Conservation (phyloP, 2,888 invertebrate species). For the Aradus depressus region DNA sequence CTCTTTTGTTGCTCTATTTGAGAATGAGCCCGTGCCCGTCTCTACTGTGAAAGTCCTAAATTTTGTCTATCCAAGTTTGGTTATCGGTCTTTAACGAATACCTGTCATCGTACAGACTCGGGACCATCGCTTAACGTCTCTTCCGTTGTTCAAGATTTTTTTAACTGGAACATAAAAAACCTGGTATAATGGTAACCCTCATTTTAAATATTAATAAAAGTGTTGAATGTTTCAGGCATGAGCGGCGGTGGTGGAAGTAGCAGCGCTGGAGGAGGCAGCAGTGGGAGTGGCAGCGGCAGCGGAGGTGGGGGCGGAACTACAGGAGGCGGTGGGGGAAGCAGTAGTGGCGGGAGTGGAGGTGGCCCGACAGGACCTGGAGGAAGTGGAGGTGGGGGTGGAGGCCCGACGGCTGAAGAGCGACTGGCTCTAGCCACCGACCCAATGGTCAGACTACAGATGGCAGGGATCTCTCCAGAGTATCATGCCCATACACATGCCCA, state of each 20-base stretch:
- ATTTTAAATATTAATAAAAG: no score
- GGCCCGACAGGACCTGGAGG: slow-evolving; percentile 22
- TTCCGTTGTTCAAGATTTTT: no score
- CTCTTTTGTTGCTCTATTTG: no score
- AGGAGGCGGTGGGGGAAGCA: slow-evolving; percentile 41
- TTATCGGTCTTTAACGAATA: no score
- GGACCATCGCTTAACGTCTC: no score
- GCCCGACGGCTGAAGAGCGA: slow-evolving; percentile 56
- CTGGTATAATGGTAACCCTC: no score
- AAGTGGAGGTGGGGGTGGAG: slow-evolving; percentile 33
- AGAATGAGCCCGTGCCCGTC: no score
- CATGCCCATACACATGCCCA: slow-evolving; percentile 88
- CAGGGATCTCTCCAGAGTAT: slow-evolving; percentile 76
- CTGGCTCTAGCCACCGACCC: slow-evolving; percentile 79
- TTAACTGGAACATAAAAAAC: no score
- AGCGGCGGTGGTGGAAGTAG: slow-evolving; percentile 39
- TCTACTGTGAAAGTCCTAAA: no score
- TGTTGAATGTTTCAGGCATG: no score
- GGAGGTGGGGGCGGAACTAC: slow-evolving; percentile 42
- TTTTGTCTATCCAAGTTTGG: no score
- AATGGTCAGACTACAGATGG: slow-evolving; percentile 87
- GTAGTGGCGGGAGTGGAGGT: slow-evolving; percentile 32
- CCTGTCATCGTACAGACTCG: no score
- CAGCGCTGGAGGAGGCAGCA: slow-evolving; percentile 42
- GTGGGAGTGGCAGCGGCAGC: slow-evolving; percentile 41